These are phyloP conservation scores for Caenorhabditis sp. DNA, from an alignment of 2,888 invertebrate genomes.

Conservation along the genomic window DNA sequence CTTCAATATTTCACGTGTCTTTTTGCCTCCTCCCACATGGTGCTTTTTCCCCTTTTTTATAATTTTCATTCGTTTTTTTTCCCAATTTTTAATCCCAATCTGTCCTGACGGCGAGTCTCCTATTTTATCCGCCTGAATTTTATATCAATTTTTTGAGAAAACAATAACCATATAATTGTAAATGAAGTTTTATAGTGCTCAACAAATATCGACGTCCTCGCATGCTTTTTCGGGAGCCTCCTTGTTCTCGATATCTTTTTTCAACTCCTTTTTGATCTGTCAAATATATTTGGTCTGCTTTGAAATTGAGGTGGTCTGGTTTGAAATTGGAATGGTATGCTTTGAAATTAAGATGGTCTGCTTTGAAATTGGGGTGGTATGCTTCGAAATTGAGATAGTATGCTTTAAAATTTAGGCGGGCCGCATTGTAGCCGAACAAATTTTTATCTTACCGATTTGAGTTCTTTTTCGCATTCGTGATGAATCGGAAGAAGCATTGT, in stretches of 20 bases:
- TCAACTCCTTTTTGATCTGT: conserved; percentile 38
- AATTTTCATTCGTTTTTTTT: not conserved
- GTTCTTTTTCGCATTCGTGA: conserved; percentile 11
- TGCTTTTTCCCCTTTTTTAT: not conserved
- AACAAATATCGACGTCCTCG: conserved; percentile 35
- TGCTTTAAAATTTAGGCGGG: no score
- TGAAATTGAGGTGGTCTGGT: not conserved
- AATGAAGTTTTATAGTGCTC: conserved; percentile 5
- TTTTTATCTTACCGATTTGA: conserved; percentile 14
- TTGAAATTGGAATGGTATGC: no score
- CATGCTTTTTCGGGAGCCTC: conserved; percentile 36
- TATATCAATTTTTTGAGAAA: not conserved
- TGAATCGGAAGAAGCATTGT: conserved; percentile 33
- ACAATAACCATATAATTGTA: not conserved
- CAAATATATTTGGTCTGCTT: not conserved
- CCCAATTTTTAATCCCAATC: no score
- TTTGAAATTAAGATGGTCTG: no score
- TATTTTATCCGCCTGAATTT: not conserved
- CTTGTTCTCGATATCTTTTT: conserved; percentile 39
- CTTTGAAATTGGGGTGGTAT: no score
- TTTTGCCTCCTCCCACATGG: not conserved
- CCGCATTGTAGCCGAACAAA: no score
- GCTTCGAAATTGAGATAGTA: no score
- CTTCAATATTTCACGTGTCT: not conserved
- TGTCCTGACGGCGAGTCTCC: no score